A percentile compares a stretch with the other conserved stretches of the same genome.
Conservation (phyloP, 1,140 invertebrate genomes). For the Gryllus bimaculatus region DNA sequence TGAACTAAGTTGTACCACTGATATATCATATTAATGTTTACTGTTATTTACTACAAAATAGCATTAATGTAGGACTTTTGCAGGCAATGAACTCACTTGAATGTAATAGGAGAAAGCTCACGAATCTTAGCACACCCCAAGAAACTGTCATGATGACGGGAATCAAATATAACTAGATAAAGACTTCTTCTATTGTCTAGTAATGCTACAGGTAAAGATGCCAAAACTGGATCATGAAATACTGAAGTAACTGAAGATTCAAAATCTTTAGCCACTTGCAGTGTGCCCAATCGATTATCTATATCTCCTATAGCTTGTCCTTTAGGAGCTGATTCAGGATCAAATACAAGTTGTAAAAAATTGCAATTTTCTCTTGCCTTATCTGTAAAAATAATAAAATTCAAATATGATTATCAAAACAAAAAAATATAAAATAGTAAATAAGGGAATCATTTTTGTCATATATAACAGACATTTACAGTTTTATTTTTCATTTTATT, state of each 20-base stretch:
- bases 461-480: neutral
- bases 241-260: slow-evolving; percentile 43
- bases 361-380: slow-evolving; percentile 58
- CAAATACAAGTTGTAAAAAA: slow-evolving; percentile 73
- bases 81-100: slow-evolving; percentile 50
- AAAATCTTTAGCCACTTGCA: slow-evolving; percentile 54
- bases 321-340: slow-evolving; percentile 62
- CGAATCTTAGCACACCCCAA: slow-evolving; percentile 76
- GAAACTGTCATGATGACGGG: slow-evolving; percentile 64
- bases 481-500: neutral
- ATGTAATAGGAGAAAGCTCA: slow-evolving; percentile 47
- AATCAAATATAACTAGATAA: slow-evolving; percentile 78
- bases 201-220: slow-evolving; percentile 53
- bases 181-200: slow-evolving; percentile 61
- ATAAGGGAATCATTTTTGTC: neutral
- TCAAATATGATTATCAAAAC: neutral
- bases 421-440: neutral
- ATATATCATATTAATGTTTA: neutral
- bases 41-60: neutral
- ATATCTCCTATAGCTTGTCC: slow-evolving; percentile 71
- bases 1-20: neutral
- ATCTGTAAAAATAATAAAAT: slow-evolving; percentile 29
- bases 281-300: slow-evolving; percentile 61
- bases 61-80: neutral
- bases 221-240: slow-evolving; percentile 55